These are phyloP conservation scores for Vannuccia rotundouncinata DNA, from an alignment of 2,888 invertebrate species.

Conservation along the genomic window DNA sequence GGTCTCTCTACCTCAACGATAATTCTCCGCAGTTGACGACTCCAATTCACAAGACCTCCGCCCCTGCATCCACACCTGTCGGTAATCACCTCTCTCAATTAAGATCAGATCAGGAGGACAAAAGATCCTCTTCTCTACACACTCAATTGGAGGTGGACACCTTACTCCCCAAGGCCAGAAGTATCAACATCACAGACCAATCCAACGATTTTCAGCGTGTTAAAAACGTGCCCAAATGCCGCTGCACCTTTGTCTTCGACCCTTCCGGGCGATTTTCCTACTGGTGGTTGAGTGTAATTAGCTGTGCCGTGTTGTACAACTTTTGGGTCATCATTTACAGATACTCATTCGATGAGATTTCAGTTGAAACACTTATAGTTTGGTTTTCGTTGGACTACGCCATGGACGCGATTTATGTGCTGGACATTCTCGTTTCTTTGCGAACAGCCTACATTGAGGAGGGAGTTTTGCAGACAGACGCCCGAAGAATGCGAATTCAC, in stretches of 20 bases:
- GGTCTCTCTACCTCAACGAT: background rate
- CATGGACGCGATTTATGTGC: conserved; percentile 86
- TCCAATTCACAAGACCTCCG: background rate
- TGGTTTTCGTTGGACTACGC: conserved; percentile 96
- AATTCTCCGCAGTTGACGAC: background rate
- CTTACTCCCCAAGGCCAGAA: background rate
- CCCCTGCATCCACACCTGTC: background rate
- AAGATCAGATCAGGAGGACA: background rate
- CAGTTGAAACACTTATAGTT: conserved; percentile 71
- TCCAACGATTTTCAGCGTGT: background rate
- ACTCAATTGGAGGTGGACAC: background rate
- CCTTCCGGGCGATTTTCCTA: background rate
- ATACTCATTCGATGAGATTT: conserved; percentile 95
- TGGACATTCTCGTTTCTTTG: conserved; percentile 93
- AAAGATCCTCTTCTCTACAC: background rate
- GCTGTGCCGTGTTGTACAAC: conserved; percentile 36
- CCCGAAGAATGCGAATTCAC: conserved; percentile 81
- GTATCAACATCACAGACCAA: background rate
- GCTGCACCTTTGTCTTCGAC: background rate
- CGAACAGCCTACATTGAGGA: conserved; percentile 93
- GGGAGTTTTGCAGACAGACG: conserved; percentile 91
- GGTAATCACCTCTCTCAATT: background rate
- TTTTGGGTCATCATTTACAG: conserved; percentile 75
- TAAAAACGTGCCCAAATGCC: background rate
- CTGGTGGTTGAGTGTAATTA: background rate